These are phyloP conservation scores for Athene noctua DNA, from an alignment of 2,113 vertebrate genomes.

Conservation along the genomic window DNA sequence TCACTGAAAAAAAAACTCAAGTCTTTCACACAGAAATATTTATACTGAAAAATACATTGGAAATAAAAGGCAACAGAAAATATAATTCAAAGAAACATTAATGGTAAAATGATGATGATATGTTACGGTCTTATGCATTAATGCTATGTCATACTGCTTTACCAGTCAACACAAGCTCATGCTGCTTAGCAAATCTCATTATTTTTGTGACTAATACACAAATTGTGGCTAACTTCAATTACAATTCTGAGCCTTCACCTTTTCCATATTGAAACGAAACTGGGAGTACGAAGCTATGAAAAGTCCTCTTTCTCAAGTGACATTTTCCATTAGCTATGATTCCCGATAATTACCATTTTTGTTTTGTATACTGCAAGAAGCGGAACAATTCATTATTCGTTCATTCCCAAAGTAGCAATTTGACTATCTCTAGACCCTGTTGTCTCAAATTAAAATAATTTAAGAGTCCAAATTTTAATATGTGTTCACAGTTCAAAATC, in stretches of 20 bases:
- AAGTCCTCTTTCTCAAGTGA: neutral
- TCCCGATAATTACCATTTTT: neutral
- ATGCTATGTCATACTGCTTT: constrained; percentile 49
- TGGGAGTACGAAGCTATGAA: neutral
- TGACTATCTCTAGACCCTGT: neutral
- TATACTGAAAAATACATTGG: neutral
- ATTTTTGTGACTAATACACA: neutral
- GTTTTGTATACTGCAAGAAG: neutral
- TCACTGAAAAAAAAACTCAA: neutral
- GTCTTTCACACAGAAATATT: neutral
- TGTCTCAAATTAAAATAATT: neutral
- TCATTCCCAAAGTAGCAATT: neutral
- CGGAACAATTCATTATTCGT: neutral
- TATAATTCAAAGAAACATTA: constrained; percentile 34
- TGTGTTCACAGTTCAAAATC: neutral
- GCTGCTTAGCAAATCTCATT: neutral
- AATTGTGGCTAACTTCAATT: neutral
- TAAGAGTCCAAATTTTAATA: neutral
- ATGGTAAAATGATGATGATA: constrained; percentile 48
- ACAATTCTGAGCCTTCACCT: neutral
- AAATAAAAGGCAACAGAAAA: constrained; percentile 38
- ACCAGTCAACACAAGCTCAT: neutral
- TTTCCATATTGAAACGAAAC: neutral
- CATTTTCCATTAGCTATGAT: neutral
- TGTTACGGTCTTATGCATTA: neutral